Conservation (phyloP, 2,888 invertebrate species). For the Eumacrocentrus americanus region DNA sequence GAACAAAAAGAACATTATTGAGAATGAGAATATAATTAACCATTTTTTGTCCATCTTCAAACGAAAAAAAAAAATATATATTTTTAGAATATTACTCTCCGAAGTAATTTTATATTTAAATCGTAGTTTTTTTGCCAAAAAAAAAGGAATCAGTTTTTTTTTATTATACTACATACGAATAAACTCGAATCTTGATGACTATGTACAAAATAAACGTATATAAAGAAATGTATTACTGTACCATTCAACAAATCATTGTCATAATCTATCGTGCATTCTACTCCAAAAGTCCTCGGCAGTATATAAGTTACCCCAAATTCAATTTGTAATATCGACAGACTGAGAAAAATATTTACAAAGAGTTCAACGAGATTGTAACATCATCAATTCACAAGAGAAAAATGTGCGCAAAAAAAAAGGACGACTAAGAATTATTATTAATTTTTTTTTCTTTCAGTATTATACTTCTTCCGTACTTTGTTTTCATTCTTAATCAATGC, state of each 20-base stretch:
- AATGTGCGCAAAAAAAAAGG: background rate
- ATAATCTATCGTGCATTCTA: too few relatives aligned
- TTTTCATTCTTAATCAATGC: background rate
- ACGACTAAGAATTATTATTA: background rate
- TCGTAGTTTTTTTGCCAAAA: background rate
- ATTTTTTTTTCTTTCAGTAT: background rate
- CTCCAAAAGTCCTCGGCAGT: too few relatives aligned
- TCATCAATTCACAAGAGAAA: background rate
- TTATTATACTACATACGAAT: background rate
- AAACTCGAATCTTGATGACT: background rate
- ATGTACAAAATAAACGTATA: slow-evolving; percentile 4
- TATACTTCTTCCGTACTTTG: slow-evolving; percentile 13
- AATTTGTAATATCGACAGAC: background rate
- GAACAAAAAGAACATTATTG: too few relatives aligned
- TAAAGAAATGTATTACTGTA: background rate
- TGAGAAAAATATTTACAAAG: slow-evolving; percentile 1
- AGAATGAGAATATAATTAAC: too few relatives aligned
- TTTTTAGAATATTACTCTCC: background rate
- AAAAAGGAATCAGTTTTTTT: too few relatives aligned
- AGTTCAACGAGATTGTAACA: background rate
- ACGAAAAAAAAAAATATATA: too few relatives aligned
- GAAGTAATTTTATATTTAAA: background rate
- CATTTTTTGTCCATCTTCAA: too few relatives aligned
- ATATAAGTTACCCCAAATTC: too few relatives aligned
- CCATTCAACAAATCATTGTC: too few relatives aligned